phyloP scores from a whole-genome alignment of 2,113 vertebrate genomes.

The Urocitellus parryii region DNA sequence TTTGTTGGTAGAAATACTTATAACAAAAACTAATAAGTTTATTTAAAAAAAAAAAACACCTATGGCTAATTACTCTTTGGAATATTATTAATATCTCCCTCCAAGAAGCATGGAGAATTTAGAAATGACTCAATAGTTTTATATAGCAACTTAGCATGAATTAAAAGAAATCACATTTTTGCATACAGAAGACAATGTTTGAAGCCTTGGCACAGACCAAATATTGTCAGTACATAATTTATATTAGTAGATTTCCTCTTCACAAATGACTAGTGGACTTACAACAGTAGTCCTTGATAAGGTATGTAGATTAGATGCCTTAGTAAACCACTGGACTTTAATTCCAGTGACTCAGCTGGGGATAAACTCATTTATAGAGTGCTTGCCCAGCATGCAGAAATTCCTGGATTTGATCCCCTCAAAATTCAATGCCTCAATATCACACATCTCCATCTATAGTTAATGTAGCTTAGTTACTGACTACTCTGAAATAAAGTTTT shows the following conservation, averaged over 20 bases:
- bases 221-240: neutral
- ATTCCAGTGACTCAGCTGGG: neutral
- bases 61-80: neutral
- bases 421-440: neutral
- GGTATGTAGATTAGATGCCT: neutral
- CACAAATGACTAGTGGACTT: neutral
- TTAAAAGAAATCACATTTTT: slow-evolving; percentile 42
- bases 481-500: neutral
- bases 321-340: slow-evolving; percentile 20
- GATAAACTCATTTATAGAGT: neutral
- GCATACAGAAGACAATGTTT: slow-evolving; percentile 39
- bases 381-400: neutral
- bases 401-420: neutral
- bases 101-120: slow-evolving; percentile 53
- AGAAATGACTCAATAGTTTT: slow-evolving; percentile 60
- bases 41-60: neutral
- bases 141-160: slow-evolving; percentile 29
- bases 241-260: neutral
- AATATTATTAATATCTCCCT: slow-evolving; percentile 48
- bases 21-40: slow-evolving; percentile 8
- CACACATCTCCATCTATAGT: neutral
- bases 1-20: neutral
- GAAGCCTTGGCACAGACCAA: slow-evolving; percentile 34
- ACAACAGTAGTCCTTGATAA: neutral
- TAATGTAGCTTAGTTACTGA: slow-evolving; percentile 30